Evolutionary conservation across 2,888 invertebrate genomes (phyloP), one percentile per base, ranked within the genome.

Genomic region (Cephus pygmeus): DNA sequence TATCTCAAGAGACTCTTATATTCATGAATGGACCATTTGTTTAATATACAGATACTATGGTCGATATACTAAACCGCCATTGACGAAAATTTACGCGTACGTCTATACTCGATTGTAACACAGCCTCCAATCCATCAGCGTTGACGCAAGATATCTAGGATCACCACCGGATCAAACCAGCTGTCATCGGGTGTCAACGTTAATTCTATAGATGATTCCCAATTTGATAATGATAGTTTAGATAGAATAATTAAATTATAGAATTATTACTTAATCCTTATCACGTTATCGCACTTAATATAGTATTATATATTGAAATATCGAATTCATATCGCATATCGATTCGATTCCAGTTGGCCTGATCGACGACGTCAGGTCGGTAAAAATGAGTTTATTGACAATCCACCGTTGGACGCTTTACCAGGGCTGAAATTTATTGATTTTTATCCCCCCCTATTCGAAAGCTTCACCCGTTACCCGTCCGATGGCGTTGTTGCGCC

Each of bases 401-500:
- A 9, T 56, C 56, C 23, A 56, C 56, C 56, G 9, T 56, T 56
- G 23, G 33, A 79, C 78, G 82, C 79, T 81, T 80, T 83, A 82
- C 78, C 82, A 73, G 77, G 79, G 81, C 80, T 56, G 56, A 56
- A 56, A 56, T 56, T 79, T 77, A 81, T 81, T 75, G 83, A 79
- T 84, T 83, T 83, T 69, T 79, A 76, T 80, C 77, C 80, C 80
- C 77, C 80, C 78, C 74, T 76, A 73, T 75, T 75, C 35, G 34
- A 75, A 71, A 83, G 83, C 77, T 85, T 84, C 76, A 79, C 56
- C 73, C 30, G 40, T 73, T 31, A 30, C 40, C 82, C 84, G 81
- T 12, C 78, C 75, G 85, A 85, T 85, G 85, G 85, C 85, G 85
- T 75, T 68, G 40, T 33, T 23, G 79, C 77, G 40, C 73, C 73